Conservation (phyloP, 1,140 invertebrate genomes). For the Halictus rubicundus region DNA sequence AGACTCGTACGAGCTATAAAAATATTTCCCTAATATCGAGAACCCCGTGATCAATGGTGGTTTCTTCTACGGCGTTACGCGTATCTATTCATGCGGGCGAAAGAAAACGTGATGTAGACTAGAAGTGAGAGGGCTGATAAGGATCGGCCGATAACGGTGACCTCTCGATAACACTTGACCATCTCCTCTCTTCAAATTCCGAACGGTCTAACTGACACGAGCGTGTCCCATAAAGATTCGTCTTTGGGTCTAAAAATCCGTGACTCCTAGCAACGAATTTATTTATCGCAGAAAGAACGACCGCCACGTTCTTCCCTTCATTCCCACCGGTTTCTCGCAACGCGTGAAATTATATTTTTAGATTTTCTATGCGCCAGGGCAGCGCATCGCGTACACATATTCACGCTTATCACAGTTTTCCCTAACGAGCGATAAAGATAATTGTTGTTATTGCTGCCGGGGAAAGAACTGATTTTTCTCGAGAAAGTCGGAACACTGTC, state of each 20-base stretch:
- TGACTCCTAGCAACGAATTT: too few species aligned
- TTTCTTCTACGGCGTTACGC: background rate
- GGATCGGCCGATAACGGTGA: slow-evolving; percentile 58
- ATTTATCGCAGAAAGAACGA: too few species aligned
- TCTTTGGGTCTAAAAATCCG: background rate
- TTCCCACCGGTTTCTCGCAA: background rate
- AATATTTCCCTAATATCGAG: background rate
- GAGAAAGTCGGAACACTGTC: too few species aligned
- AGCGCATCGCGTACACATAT: too few species aligned
- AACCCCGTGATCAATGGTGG: background rate
- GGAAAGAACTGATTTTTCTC: too few species aligned
- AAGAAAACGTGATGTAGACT: slow-evolving; percentile 37
- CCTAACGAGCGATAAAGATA: too few species aligned
- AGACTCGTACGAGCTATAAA: too few species aligned
- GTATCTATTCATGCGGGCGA: slow-evolving; percentile 39
- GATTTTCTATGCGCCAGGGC: too few species aligned
- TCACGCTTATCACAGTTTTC: too few species aligned
- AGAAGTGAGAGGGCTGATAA: slow-evolving; percentile 59
- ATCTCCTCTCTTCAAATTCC: slow-evolving; percentile 49
- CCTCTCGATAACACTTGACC: slow-evolving; percentile 63
- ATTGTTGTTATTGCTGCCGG: too few species aligned
- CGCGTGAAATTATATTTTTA: background rate
- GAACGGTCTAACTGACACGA: slow-evolving; percentile 18
- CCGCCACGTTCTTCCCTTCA: background rate
- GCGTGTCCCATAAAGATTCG: slow-evolving; percentile 45